Conservation (phyloP, 2,888 invertebrate genomes). For the Tanypteryx hageni region DNA sequence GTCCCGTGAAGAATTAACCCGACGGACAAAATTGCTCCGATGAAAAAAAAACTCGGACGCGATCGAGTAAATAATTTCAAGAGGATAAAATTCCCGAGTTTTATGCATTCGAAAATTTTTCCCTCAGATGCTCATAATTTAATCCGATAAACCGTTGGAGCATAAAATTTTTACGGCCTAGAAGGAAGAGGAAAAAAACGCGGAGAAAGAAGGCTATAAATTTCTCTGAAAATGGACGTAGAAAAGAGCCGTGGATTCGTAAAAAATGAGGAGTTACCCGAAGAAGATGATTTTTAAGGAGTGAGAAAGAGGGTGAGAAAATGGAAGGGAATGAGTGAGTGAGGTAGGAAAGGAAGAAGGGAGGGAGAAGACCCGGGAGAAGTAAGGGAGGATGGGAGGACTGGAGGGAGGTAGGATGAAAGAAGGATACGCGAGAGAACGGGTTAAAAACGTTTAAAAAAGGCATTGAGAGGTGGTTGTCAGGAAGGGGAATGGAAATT, state of each 20-base stretch:
- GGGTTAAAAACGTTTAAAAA: neutral
- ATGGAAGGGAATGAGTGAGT: neutral
- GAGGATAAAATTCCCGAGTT: neutral
- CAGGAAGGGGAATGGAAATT: neutral
- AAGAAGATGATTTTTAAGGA: constrained; percentile 51
- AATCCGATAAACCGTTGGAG: constrained; percentile 32
- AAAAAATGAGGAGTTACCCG: constrained; percentile 33
- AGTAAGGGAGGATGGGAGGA: neutral
- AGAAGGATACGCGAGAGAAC: neutral
- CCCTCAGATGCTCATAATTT: constrained; percentile 30
- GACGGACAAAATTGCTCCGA: neutral
- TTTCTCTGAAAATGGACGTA: constrained; percentile 22
- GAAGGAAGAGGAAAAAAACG: neutral
- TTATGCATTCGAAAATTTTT: constrained; percentile 4
- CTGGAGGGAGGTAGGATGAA: neutral
- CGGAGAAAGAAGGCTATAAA: constrained; percentile 22
- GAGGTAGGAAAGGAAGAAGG: neutral
- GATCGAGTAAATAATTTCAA: neutral
- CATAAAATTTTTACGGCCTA: constrained; percentile 44
- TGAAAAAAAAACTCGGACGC: neutral
- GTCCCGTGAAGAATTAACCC: neutral
- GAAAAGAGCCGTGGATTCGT: constrained; percentile 43
- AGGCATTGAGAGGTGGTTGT: neutral
- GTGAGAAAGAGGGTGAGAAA: neutral
- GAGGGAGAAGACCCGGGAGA: too few relatives aligned